A percentile compares a stretch with the other conserved stretches of the same genome.
Evolutionary conservation across 2,888 invertebrate genomes (phyloP).

Genomic region (Machimus rusticus): DNA sequence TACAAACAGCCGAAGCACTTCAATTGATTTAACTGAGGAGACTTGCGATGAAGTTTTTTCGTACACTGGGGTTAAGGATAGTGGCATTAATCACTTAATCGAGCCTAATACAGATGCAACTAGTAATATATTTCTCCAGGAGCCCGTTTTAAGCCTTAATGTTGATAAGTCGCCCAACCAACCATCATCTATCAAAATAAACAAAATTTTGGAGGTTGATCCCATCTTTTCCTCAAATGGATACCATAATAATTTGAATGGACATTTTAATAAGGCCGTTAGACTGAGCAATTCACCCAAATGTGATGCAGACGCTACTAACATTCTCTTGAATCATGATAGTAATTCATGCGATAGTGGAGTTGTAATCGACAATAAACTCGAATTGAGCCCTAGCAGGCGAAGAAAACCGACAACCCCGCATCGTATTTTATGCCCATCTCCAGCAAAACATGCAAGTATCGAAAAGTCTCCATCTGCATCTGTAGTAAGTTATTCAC

Average conservation of each 20-base stretch:
- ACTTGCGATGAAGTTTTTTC: slow-evolving; percentile 50
- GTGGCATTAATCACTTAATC: neutral
- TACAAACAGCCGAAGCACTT: neutral
- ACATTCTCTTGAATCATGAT: slow-evolving; percentile 56
- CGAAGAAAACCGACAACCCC: slow-evolving; percentile 65
- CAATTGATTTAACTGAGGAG: slow-evolving; percentile 50
- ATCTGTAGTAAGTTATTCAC: slow-evolving; percentile 44
- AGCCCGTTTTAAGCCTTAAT: slow-evolving; percentile 61
- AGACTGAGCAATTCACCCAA: slow-evolving; percentile 51
- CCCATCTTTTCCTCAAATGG: slow-evolving; percentile 55
- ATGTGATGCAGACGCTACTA: neutral
- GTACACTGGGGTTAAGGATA: neutral
- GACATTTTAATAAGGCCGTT: slow-evolving; percentile 60
- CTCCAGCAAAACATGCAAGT: slow-evolving; percentile 56
- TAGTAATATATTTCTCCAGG: slow-evolving; percentile 62
- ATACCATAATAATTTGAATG: slow-evolving; percentile 54
- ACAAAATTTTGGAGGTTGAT: slow-evolving; percentile 58
- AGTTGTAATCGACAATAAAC: slow-evolving; percentile 55
- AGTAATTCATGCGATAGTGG: slow-evolving; percentile 63
- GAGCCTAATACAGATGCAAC: neutral
- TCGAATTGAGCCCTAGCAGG: slow-evolving; percentile 50
- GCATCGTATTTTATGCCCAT: slow-evolving; percentile 67
- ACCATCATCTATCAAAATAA: slow-evolving; percentile 61
- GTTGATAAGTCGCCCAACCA: slow-evolving; percentile 62
- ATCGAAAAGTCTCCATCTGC: slow-evolving; percentile 44